Base-by-base conservation (phyloP, 2,888 invertebrate genomes). In the Kuschelorhynchus macadamiae region DNA sequence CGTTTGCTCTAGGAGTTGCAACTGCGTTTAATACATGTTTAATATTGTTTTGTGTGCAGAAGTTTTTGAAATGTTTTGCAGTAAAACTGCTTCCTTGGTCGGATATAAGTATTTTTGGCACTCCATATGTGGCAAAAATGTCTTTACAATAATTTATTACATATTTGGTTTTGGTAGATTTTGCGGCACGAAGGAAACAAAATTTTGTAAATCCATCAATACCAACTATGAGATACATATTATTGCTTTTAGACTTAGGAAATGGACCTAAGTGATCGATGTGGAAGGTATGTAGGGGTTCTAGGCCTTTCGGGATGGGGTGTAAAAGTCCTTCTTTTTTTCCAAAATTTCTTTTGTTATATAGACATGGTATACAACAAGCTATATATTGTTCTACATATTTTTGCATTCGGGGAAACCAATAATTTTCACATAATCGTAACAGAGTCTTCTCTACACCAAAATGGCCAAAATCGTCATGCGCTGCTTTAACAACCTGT, bases 81-180 rank as follows among this genome's bases (percentile, higher is more conserved):
- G 82, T 84, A 60, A 44, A 81, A 84, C 75, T 73, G 11, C 79
- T 77, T n/a, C 83, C 82, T 25, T 78, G 67, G 63, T 84, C 83
- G 0, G 78, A 76, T 9, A 84, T 77, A 11, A 82, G 68, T 12
- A 76, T 62, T 1, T 55, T 72, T 75, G 79, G 77, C 2, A n/a
- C 71, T 0, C 81, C 79, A 21, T 68, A 73, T 8, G 59, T 62
- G 3, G 46, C 39, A 53, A 52, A 66, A 46, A 67, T 52, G 18
- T 52, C 60, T 16, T 62, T 60, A 9, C 69, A 25, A 7, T 25
- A 25, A 7, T 25, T 7, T 41, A 7, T 25, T 3, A 25, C 25
- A 7, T 25, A 25, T 25, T 5, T 25, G 25, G 4, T 5, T 25
- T 25, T 25, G 4, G 25, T n/a, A n/a, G n/a, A n/a, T n/a, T n/a